Evolutionary conservation across 2,113 vertebrate species (phyloP), one percentile per base, ranked within the genome.

Genomic region (Lethenteron camtschaticum): DNA sequence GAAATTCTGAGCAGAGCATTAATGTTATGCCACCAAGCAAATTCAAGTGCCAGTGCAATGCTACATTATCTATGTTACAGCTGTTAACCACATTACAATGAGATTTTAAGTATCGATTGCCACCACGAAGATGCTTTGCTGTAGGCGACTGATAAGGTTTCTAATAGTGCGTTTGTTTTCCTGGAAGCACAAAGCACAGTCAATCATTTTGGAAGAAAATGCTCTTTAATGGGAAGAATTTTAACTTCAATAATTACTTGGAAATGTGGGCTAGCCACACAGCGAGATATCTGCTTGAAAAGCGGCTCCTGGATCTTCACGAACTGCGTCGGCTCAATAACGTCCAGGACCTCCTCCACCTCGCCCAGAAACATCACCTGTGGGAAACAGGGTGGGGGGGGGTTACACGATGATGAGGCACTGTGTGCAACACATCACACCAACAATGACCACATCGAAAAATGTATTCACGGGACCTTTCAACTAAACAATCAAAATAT

Each of bases 341-440:
- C 89, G 72, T 99, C 94, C 81, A 99, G 79, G 73, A 99, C 89
- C 83, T 99, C 94, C 81, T 99, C 94, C 56, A 95, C 86, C 83
- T 99, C 94, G 71, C 94, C 94, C 78, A 99, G 83, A 80, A 86
- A 99, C 94, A 99, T 99, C 68, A 99, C 89, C 94, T 99, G 71
- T 73, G 74, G 60, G 69, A 13, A 58, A 58, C n/a, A 71, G 12
- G 75, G 58, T 75, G 74, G 16, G 11, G 16, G 55, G 14, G 13
- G 18, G 18, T 14, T 18, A 18, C 7, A 66, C 18, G 6, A 66
- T 18, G 75, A 41, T 41, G 41, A 41, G 41, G 41, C 41, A 41
- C 41, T 41, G 41, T 41, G 41, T 41, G 41, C 41, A 41, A 41
- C 41, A 41, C 41, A 41, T 41, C 41, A 41, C 41, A 7, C 41